A percentile compares a stretch with the other conserved stretches of the same genome.
Evolutionary conservation across 1,140 invertebrate genomes (phyloP).

Genomic region (Trichomalopsis sarcophagae): DNA sequence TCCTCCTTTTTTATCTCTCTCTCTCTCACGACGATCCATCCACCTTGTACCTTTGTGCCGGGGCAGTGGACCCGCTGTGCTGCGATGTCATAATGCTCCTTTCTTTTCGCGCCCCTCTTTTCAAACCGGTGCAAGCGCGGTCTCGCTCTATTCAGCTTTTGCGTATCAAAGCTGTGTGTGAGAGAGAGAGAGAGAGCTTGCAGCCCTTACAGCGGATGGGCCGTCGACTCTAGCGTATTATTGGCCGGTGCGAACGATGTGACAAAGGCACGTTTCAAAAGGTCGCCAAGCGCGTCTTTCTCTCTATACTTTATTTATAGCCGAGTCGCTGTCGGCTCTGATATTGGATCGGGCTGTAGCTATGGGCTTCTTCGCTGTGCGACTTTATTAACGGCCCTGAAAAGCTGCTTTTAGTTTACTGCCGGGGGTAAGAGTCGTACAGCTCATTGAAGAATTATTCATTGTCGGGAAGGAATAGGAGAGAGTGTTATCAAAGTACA

Average conservation of each 20-base stretch:
- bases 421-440: too few relatives aligned
- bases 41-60: neutral
- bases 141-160: constrained; percentile 6
- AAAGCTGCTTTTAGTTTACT: neutral
- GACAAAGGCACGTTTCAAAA: neutral
- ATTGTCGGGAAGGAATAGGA: too few relatives aligned
- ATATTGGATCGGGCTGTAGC: constrained; percentile 9
- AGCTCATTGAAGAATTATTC: too few relatives aligned
- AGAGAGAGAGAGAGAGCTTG: neutral
- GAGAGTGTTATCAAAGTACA: too few relatives aligned
- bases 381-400: neutral
- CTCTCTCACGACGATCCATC: neutral
- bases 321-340: neutral
- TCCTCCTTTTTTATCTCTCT: neutral
- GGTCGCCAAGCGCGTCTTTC: neutral
- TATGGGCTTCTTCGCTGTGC: neutral
- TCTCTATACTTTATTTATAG: constrained; percentile 13
- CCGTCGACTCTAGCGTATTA: neutral
- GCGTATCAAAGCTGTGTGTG: neutral
- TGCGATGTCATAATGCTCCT: neutral
- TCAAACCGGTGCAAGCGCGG: neutral
- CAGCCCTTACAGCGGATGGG: neutral
- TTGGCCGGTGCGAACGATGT: constrained; percentile 2
- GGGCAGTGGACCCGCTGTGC: neutral
- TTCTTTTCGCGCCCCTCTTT: neutral